Conservation (phyloP, 2,797 vertebrate species). For the Alauda arvensis region DNA sequence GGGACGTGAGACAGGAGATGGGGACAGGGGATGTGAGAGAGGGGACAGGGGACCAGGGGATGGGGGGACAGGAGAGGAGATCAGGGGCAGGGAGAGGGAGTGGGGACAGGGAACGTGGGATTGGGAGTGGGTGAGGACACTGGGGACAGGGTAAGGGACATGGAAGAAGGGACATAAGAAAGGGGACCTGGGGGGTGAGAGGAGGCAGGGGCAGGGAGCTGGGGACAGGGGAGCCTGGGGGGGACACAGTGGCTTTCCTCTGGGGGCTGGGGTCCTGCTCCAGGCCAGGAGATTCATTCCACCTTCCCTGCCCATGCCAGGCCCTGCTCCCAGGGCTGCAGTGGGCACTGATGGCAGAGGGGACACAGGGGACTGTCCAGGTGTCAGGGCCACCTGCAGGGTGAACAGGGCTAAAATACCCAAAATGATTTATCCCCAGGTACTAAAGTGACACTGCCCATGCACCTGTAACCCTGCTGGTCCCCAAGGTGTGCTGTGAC, state of each 20-base stretch:
- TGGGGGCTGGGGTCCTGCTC: neutral
- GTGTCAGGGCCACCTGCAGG: neutral
- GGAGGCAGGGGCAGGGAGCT: neutral
- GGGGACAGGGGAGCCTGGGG: neutral
- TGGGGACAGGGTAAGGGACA: neutral
- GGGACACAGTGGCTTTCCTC: neutral
- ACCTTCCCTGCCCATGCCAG: neutral
- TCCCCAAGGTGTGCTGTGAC: neutral
- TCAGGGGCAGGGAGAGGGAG: too few relatives aligned
- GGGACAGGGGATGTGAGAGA: neutral
- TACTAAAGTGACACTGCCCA: accelerated
- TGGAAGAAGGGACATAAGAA: neutral
- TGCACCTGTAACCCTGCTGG: neutral
- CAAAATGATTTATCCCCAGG: neutral
- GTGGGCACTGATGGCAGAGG: neutral
- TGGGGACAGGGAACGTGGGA: neutral
- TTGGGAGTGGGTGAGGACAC: neutral
- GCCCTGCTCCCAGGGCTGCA: neutral
- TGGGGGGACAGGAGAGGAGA: neutral
- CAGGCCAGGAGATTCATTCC: neutral
- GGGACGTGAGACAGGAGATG: neutral
- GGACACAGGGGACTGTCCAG: neutral
- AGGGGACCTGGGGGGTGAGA: neutral
- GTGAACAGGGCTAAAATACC: neutral
- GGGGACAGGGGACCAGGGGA: accelerated